These are phyloP conservation scores for Zhuqinia jingwanae DNA, from an alignment of 2,888 invertebrate genomes.

Conservation along the genomic window DNA sequence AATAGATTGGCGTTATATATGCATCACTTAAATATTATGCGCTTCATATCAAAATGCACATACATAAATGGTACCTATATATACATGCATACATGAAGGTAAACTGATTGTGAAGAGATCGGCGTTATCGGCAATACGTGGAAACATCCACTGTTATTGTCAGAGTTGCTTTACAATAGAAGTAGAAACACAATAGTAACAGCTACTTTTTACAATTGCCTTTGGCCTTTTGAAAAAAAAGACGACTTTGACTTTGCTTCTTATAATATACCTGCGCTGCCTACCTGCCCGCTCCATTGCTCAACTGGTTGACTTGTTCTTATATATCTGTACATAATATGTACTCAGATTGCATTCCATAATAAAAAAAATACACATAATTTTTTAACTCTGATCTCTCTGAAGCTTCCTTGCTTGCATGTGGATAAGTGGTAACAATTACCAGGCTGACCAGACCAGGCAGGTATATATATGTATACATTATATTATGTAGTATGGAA, in stretches of 20 bases:
- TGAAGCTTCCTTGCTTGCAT: slow-evolving; percentile 56
- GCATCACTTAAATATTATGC: slow-evolving; percentile 16
- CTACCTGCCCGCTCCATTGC: slow-evolving; percentile 40
- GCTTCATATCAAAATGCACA: too few species aligned
- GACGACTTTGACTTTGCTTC: slow-evolving; percentile 55
- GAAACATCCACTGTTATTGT: slow-evolving; percentile 23
- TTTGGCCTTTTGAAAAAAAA: slow-evolving; percentile 64
- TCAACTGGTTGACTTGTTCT: slow-evolving; percentile 17
- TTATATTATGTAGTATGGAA: neutral
- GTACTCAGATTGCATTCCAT: slow-evolving; percentile 32
- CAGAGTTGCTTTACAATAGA: neutral
- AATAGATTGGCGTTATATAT: slow-evolving; percentile 16
- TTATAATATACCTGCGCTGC: too few species aligned
- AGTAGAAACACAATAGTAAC: slow-evolving; percentile 46
- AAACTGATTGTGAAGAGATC: slow-evolving; percentile 32
- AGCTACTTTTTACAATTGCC: slow-evolving; percentile 71
- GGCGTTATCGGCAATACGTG: neutral
- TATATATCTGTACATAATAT: slow-evolving; percentile 18
- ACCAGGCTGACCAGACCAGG: slow-evolving; percentile 38
- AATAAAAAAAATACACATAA: slow-evolving; percentile 46
- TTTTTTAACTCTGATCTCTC: neutral
- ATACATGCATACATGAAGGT: neutral
- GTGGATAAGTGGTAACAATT: slow-evolving; percentile 56
- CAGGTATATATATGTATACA: neutral
- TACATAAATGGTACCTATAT: too few species aligned